Conservation (phyloP, 2,888 invertebrate genomes). For the Dione juno region DNA sequence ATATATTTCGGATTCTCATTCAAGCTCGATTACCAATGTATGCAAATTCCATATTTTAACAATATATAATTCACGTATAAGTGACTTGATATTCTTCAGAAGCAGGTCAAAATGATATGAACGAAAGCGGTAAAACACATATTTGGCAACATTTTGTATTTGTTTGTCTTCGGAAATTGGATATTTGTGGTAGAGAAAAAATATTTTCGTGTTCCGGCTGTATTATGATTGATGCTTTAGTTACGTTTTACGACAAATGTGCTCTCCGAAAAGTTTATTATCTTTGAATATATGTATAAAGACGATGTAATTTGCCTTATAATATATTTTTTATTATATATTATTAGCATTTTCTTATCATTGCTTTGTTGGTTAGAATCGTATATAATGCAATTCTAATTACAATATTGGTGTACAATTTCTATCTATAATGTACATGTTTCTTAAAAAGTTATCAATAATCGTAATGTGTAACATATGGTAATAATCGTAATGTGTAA, state of each 20-base stretch:
- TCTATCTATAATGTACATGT: too few relatives aligned
- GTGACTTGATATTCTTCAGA: neutral
- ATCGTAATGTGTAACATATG: too few relatives aligned
- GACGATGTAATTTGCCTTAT: neutral
- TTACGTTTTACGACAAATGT: conserved; percentile 28
- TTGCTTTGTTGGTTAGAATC: too few relatives aligned
- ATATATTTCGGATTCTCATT: too few relatives aligned
- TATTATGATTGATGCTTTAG: conserved; percentile 34
- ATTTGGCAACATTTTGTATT: conserved; percentile 32
- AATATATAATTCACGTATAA: neutral
- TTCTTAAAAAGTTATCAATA: too few relatives aligned
- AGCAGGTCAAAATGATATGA: conserved; percentile 15
- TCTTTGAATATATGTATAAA: conserved; percentile 7
- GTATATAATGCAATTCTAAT: too few relatives aligned
- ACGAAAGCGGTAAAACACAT: conserved; percentile 24
- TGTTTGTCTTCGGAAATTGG: conserved; percentile 35
- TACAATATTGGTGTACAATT: too few relatives aligned
- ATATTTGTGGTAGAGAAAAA: conserved; percentile 30
- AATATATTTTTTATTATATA: too few relatives aligned
- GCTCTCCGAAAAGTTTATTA: conserved; percentile 1
- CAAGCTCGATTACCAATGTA: neutral
- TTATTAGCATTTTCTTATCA: too few relatives aligned
- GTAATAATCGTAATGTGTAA: too few relatives aligned
- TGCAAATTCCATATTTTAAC: neutral
- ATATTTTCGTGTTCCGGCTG: conserved; percentile 29